Evolutionary conservation across 2,797 vertebrate species (phyloP).

Genomic region (Sebastes alutus): DNA sequence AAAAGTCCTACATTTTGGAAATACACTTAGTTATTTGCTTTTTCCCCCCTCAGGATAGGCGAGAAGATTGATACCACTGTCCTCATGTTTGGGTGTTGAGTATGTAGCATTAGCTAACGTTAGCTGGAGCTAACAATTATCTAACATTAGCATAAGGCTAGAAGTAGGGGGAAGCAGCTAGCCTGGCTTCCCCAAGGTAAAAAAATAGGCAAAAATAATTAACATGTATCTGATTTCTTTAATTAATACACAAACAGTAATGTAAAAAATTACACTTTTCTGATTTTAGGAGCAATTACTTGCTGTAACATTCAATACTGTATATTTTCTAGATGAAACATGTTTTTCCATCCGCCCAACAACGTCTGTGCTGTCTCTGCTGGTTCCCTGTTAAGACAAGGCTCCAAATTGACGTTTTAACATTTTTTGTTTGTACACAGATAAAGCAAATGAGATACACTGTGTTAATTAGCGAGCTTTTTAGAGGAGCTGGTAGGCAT

Average conservation of each 20-base stretch:
- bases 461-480: conserved; percentile 1
- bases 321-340: background rate
- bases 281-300: background rate
- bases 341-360: background rate
- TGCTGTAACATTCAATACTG: background rate
- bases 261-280: background rate
- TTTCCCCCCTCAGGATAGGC: too few relatives aligned
- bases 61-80: too few relatives aligned
- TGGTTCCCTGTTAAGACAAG: background rate
- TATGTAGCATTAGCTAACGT: too few relatives aligned
- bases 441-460: background rate
- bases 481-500: background rate
- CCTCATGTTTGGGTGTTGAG: too few relatives aligned
- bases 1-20: too few relatives aligned
- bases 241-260: background rate
- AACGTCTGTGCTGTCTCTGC: background rate
- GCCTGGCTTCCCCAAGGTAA: background rate
- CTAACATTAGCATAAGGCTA: too few relatives aligned
- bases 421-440: background rate
- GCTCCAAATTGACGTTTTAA: background rate
- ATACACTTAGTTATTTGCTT: too few relatives aligned
- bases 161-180: background rate
- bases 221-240: background rate
- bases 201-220: background rate
- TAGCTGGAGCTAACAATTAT: too few relatives aligned